phyloP scores from a whole-genome alignment of 2,888 invertebrate species.

The Pristionchus arcanus region DNA sequence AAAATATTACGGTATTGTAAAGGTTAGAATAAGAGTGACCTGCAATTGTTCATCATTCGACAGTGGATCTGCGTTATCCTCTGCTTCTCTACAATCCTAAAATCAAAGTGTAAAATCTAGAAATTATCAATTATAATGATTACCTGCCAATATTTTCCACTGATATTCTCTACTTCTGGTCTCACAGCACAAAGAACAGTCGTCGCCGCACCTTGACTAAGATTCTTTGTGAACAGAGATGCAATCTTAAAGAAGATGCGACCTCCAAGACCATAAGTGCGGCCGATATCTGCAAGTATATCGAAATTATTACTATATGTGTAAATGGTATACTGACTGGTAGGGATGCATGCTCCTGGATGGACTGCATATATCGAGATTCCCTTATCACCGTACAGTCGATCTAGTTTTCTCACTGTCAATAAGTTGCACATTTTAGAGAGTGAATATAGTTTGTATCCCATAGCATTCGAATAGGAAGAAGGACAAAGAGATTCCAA shows the following conservation, averaged over 20 bases:
- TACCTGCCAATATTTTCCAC: conserved; percentile 43
- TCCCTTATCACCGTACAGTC: not conserved
- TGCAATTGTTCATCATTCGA: conserved; percentile 46
- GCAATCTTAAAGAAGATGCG: conserved; percentile 34
- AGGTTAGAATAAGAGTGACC: not conserved
- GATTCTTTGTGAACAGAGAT: conserved; percentile 27
- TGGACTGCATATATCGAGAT: conserved; percentile 48
- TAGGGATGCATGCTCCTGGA: conserved; percentile 50
- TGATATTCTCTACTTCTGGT: conserved; percentile 33
- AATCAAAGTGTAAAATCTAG: not conserved
- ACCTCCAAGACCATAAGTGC: conserved; percentile 23
- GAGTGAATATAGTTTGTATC: conserved; percentile 49
- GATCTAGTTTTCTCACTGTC: conserved; percentile 16
- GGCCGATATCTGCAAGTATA: conserved; percentile 25
- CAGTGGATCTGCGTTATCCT: not conserved
- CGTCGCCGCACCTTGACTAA: conserved; percentile 53
- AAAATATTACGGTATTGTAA: not conserved
- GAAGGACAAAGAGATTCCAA: conserved; percentile 17
- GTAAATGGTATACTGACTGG: not conserved
- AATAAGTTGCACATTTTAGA: conserved; percentile 51
- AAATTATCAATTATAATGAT: not conserved
- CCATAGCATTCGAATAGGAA: not conserved
- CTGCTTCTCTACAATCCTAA: conserved; percentile 45
- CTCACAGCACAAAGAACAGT: conserved; percentile 44
- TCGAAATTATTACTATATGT: not conserved